Conservation (phyloP, 2,797 vertebrate genomes). For the Cynopterus sphinx region DNA sequence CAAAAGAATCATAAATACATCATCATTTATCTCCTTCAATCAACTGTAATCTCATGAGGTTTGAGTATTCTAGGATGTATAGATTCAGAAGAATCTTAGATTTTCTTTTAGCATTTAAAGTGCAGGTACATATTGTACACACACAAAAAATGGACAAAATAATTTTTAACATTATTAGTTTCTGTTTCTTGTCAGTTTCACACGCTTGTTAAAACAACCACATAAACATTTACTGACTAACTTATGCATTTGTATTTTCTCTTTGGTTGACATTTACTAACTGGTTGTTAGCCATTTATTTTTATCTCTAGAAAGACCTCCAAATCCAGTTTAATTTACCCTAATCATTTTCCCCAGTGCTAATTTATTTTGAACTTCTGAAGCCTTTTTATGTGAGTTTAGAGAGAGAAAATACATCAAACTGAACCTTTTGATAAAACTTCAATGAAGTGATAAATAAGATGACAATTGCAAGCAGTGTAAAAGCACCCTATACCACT, state of each 20-base stretch:
- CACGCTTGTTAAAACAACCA: neutral
- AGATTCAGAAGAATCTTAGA: neutral
- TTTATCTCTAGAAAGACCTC: conserved; percentile 45
- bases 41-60: neutral
- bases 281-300: conserved; percentile 44
- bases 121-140: fast-evolving
- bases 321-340: conserved; percentile 27
- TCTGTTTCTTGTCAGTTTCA: neutral
- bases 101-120: neutral
- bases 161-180: neutral
- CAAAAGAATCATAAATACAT: neutral
- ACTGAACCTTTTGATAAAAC: conserved; percentile 54
- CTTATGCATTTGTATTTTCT: conserved; percentile 8
- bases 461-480: neutral
- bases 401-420: conserved; percentile 57
- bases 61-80: neutral
- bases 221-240: neutral
- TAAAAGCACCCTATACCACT: neutral
- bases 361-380: conserved; percentile 61
- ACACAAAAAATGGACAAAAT: neutral
- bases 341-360: conserved; percentile 24
- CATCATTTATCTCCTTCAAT: neutral
- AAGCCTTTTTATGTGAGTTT: conserved; percentile 55
- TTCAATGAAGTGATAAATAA: conserved; percentile 16
- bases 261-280: conserved; percentile 52